These are phyloP conservation scores for Acipenser ruthenus DNA, from an alignment of 2,797 vertebrate genomes.

Conservation along the genomic window DNA sequence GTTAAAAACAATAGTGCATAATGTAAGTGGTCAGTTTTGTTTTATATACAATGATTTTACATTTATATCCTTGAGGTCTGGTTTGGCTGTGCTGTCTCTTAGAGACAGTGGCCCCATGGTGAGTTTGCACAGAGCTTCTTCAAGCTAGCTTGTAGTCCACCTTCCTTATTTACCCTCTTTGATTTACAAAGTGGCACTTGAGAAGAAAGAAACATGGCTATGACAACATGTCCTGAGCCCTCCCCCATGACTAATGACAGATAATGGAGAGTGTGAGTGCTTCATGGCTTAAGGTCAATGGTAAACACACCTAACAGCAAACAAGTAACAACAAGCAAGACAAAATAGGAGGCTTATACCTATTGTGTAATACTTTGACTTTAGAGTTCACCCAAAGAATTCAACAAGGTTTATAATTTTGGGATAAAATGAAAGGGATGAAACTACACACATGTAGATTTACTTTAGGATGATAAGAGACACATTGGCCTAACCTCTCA, in stretches of 20 bases:
- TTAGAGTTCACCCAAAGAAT: no score
- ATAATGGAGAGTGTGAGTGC: constrained; percentile 1
- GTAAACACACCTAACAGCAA: background rate
- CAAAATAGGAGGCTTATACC: background rate
- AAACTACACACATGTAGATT: no score
- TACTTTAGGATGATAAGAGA: no score
- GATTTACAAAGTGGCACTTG: constrained; percentile 26
- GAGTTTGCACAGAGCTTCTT: background rate
- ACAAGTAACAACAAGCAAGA: background rate
- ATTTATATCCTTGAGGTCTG: no score
- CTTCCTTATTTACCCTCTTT: constrained; percentile 31
- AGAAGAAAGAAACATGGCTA: constrained; percentile 28
- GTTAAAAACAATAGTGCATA: no score
- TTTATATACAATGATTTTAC: no score
- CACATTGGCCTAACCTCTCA: no score
- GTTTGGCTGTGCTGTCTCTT: background rate
- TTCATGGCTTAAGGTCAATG: constrained; percentile 7
- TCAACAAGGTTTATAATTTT: no score
- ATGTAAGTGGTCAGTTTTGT: no score
- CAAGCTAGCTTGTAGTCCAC: constrained; percentile 12
- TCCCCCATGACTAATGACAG: constrained; percentile 17
- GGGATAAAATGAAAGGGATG: no score
- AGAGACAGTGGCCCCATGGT: background rate
- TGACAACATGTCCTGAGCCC: constrained; percentile 14
- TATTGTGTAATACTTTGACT: no score